Evolutionary conservation across 1,140 invertebrate genomes (phyloP).

Genomic region (Papilio helenus): DNA sequence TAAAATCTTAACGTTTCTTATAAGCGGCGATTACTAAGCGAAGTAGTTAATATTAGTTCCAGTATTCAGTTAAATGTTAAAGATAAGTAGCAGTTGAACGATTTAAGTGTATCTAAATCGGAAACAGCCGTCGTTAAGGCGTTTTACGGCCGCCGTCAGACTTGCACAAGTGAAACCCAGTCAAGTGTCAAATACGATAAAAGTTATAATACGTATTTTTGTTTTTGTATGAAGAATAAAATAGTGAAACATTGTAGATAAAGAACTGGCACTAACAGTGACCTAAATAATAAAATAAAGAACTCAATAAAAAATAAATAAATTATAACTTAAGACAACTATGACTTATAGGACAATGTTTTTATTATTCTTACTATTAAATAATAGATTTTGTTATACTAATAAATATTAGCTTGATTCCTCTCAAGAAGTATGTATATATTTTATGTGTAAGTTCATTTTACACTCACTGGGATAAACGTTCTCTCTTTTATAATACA

Average conservation of each 20-base stretch:
- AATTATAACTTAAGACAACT: not conserved
- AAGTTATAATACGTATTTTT: conserved; percentile 5
- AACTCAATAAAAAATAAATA: too few relatives aligned
- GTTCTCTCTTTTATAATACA: not conserved
- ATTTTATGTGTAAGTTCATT: not conserved
- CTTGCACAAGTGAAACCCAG: conserved; percentile 12
- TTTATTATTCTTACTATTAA: too few relatives aligned
- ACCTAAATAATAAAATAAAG: not conserved
- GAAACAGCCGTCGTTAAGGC: conserved; percentile 8
- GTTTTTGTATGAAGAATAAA: conserved; percentile 3
- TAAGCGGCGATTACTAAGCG: too few relatives aligned
- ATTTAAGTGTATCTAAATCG: conserved; percentile 19
- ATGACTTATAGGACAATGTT: not conserved
- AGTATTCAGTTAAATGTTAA: not conserved
- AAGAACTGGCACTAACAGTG: not conserved
- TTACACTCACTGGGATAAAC: not conserved
- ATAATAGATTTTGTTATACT: not conserved
- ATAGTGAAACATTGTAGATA: not conserved
- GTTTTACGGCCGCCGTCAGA: not conserved
- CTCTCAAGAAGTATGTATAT: too few relatives aligned
- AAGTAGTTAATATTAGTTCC: too few relatives aligned
- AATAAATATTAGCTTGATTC: not conserved
- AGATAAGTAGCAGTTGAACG: conserved; percentile 4
- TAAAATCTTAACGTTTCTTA: too few relatives aligned
- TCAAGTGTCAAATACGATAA: conserved; percentile 11